phyloP scores from a whole-genome alignment of 2,797 vertebrate genomes.

The Anabacerthia variegaticeps region DNA sequence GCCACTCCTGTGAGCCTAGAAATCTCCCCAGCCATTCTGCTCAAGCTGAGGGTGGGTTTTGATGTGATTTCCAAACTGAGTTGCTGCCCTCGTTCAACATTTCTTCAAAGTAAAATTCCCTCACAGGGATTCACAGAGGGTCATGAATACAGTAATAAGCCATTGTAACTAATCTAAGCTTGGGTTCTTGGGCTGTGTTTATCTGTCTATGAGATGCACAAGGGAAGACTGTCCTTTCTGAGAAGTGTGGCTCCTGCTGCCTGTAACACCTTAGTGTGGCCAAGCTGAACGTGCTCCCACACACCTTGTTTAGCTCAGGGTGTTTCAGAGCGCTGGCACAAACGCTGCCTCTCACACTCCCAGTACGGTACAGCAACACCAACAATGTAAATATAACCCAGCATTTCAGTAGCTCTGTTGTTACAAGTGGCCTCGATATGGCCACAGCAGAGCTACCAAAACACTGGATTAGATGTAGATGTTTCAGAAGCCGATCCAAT shows the following conservation, averaged over 20 bases:
- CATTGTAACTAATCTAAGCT: background rate
- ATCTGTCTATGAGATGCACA: background rate
- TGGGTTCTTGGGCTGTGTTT: background rate
- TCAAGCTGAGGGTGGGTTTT: background rate
- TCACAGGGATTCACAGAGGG: background rate
- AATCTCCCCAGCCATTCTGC: background rate
- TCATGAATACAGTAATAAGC: background rate
- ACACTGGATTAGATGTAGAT: background rate
- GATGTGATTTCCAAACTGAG: background rate
- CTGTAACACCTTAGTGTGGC: rapidly evolving
- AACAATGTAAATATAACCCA: conserved; percentile 25
- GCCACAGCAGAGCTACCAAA: background rate
- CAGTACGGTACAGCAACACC: background rate
- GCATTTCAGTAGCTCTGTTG: background rate
- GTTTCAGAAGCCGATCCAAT: background rate
- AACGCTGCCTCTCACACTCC: background rate
- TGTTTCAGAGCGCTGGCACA: background rate
- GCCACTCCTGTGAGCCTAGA: background rate
- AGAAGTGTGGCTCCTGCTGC: background rate
- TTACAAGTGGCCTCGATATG: conserved; percentile 2
- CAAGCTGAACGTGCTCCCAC: background rate
- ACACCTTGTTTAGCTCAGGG: background rate
- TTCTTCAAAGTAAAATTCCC: background rate
- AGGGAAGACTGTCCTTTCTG: background rate
- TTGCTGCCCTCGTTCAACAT: background rate